Evolutionary conservation across 92 coral and sea anemone species (phyloP), one percentile per base, ranked within the genome.

Genomic region (Scolanthus callimorphus): DNA sequence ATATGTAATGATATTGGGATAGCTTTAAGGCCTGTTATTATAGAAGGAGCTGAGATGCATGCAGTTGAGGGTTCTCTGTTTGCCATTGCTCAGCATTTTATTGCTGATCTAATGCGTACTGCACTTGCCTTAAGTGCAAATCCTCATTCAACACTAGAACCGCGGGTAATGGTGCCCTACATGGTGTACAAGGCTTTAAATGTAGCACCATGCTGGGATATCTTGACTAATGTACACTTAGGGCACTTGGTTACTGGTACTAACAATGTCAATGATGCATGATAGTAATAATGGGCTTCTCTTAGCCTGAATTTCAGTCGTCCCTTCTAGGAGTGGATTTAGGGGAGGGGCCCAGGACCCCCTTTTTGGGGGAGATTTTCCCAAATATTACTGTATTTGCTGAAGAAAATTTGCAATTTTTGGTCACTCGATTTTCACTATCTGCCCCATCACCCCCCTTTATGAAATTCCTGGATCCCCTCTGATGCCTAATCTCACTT

Each of bases 1-100:
- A 60, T 57, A 12, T 91, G 96, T 27, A 76, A 71, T 38, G 94
- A 88, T 38, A 70, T 88, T 21, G 85, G 96, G 27, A 69, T 88
- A 31, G 38, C 59, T 1, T 67, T 94, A 0, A 69, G 75, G 28
- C 59, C 89, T 29, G 61, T 72, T 11, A 52, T 46, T 23, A 49
- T 79, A 2, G 81, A 94, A 24, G 96, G 94, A 11, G 78, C 88
- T 0, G 69, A 72, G 58, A 68, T 76, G 27, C 77, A 80, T 43
- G 82, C 78, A 39, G 65, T 83, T 20, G 90, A 85, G 52, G 78
- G 75, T 37, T 68, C 79, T 59, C 57, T 94, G 63, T 58, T 73
- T 6, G 51, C 70, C 43, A 84, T 85, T 1, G 54, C 85, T 39
- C 50, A 57, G 38, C 59, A 77, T 62, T 85, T 94, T 74, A 62